Evolutionary conservation across 2,888 invertebrate species (phyloP).

Genomic region (Diplolepis rosae): DNA sequence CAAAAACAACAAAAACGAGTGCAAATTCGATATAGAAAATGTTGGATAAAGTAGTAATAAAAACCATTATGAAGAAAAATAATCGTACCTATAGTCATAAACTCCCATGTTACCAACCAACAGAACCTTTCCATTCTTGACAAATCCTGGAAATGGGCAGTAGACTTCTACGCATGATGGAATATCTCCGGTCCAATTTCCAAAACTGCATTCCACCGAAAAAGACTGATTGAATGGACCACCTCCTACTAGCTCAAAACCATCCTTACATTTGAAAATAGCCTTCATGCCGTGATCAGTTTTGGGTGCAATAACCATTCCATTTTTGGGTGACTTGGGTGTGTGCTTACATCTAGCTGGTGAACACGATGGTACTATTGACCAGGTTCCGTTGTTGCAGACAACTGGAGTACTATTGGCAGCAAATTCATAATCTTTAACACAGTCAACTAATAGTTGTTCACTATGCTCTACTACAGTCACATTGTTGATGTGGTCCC

Average conservation of each 20-base stretch:
- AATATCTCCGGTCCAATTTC: conserved; percentile 93
- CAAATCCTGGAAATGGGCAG: conserved; percentile 93
- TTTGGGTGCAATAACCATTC: conserved; percentile 97
- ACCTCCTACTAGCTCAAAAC: conserved; percentile 84
- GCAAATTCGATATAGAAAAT: no score
- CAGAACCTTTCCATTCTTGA: conserved; percentile 91
- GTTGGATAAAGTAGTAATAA: not conserved
- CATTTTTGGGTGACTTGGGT: conserved; percentile 90
- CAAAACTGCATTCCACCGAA: conserved; percentile 91
- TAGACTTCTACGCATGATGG: conserved; percentile 90
- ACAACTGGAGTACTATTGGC: conserved; percentile 82
- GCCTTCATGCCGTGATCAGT: conserved; percentile 98
- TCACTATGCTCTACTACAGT: conserved; percentile 83
- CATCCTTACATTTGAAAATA: conserved; percentile 94
- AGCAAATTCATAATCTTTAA: conserved; percentile 89
- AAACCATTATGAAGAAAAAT: not conserved
- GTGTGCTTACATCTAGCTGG: conserved; percentile 89
- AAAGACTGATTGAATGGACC: conserved; percentile 81
- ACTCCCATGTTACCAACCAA: conserved; percentile 96
- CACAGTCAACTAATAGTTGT: conserved; percentile 85
- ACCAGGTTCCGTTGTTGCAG: conserved; percentile 98
- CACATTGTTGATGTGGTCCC: conserved; percentile 69
- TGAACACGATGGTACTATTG: conserved; percentile 89
- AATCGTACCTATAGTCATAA: conserved; percentile 85
- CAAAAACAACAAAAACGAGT: no score